A percentile compares a stretch with the other conserved stretches of the same genome.
phyloP scores from a whole-genome alignment of 2,888 invertebrate genomes.

The Xestia sexstrigata region DNA sequence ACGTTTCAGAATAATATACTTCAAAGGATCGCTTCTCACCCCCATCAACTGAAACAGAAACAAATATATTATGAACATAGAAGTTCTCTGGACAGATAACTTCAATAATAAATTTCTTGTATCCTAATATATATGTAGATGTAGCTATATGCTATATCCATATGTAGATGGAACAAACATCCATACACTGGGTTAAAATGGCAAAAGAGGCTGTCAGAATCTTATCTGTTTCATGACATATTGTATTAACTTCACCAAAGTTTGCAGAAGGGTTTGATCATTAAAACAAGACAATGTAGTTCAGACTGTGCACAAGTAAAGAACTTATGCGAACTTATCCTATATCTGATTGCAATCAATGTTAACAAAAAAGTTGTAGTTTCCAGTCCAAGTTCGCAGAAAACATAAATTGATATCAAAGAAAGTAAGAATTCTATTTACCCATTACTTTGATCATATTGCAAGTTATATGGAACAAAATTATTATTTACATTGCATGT shows the following conservation, averaged over 20 bases:
- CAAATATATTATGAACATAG: not conserved
- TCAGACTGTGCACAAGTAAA: not conserved
- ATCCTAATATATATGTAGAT: no score
- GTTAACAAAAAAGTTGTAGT: not conserved
- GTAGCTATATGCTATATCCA: no score
- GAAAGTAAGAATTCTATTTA: constrained; percentile 6
- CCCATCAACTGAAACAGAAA: constrained; percentile 73
- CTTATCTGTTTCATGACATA: not conserved
- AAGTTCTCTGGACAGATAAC: not conserved
- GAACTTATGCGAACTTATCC: not conserved
- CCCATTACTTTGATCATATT: not conserved
- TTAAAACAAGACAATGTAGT: not conserved
- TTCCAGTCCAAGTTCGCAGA: not conserved
- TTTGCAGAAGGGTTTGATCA: not conserved
- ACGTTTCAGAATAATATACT: constrained; percentile 94
- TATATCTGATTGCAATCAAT: not conserved
- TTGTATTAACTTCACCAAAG: not conserved
- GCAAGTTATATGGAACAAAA: not conserved
- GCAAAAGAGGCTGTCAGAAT: not conserved
- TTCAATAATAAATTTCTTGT: not conserved
- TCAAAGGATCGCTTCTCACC: constrained; percentile 92
- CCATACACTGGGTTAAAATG: no score
- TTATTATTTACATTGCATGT: constrained; percentile 8
- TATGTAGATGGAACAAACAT: constrained; percentile 1
- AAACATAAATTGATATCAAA: constrained; percentile 1